Evolutionary conservation across 2,797 vertebrate species (phyloP).

Genomic region (Myripristis jacobus): DNA sequence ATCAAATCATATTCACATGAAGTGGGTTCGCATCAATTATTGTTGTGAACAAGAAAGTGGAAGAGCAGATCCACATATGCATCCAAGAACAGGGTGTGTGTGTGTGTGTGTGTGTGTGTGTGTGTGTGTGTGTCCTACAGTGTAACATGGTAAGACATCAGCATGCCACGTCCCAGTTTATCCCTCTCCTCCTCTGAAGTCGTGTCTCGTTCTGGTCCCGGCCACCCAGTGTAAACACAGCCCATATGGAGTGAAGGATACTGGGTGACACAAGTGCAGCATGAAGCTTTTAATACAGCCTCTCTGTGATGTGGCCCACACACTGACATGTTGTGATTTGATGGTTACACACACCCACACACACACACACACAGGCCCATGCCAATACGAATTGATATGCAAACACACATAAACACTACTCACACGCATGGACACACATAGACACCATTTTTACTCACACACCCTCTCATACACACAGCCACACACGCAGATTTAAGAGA

Average conservation of each 20-base stretch:
- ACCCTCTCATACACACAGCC: slow-evolving; percentile 26
- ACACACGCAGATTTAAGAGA: background rate
- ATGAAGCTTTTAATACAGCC: slow-evolving; percentile 77
- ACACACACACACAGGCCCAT: slow-evolving; percentile 42
- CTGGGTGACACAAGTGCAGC: slow-evolving; percentile 76
- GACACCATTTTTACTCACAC: slow-evolving; percentile 35
- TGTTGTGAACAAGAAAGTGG: no score
- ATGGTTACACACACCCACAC: slow-evolving; percentile 55
- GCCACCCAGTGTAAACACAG: slow-evolving; percentile 77
- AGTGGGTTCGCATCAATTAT: no score
- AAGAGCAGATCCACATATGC: background rate
- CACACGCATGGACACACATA: slow-evolving; percentile 25
- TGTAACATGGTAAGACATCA: background rate
- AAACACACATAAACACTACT: slow-evolving; percentile 18
- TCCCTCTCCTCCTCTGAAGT: slow-evolving; percentile 51
- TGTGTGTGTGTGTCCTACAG: background rate
- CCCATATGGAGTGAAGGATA: slow-evolving; percentile 75
- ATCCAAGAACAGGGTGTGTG: background rate
- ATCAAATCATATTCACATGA: no score
- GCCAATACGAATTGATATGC: slow-evolving; percentile 45
- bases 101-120: slow-evolving; percentile 1
- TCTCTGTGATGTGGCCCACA: slow-evolving; percentile 77
- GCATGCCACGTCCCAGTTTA: slow-evolving; percentile 63
- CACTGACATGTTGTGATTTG: slow-evolving; percentile 78
- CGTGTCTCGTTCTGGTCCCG: slow-evolving; percentile 55